Evolutionary conservation across 1,140 invertebrate species (phyloP), one percentile per base, ranked within the genome.

Genomic region (Heliconius himera): DNA sequence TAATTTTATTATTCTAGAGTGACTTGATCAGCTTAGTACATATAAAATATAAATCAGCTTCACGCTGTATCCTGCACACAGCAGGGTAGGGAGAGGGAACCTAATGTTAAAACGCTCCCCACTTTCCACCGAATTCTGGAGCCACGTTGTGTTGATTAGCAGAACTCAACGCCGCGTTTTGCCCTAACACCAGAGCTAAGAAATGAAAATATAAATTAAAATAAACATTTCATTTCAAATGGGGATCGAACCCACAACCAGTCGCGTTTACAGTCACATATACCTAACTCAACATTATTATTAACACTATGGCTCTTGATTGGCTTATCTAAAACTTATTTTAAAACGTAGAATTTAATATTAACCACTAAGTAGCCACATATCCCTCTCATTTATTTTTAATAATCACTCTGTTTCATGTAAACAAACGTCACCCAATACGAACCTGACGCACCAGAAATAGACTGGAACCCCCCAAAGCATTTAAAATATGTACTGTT

Each of bases 401-500:
- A 56, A 56, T 29, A 29, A 26, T 66, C 22, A 16, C 11, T 66
- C 60, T 66, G 60, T 66, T 66, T 4, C 22, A 29, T 29, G 60
- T 29, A 66, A 66, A 29, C 60, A 66, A 66, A 66, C 26, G 60
- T 29, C 60, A 66, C 22, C 22, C 3, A 66, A 29, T 29, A 66
- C 60, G 2, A 29, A 29, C 11, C 60, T 66, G 60, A 66, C 60
- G 11, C 26, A 29, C 8, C 26, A 66, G 60, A 66, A 66, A 66
- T 66, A 66, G 60, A 66, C 26, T 29, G 60, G 9, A 66, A 16
- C 70, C 70, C 70, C 70, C 29, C 70, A 20, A 71, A 77, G 22
- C 33, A 49, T 77, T 77, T 73, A 36, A 73, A 73, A 77, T 73
- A 66, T 66, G 60, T 29, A 66, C 60, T 66, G 22, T 66, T 13